Percentiles rank a stretch among this genome's conserved stretches.
Conservation (phyloP, 1,140 invertebrate species). For the Rhynchophorus ferrugineus region DNA sequence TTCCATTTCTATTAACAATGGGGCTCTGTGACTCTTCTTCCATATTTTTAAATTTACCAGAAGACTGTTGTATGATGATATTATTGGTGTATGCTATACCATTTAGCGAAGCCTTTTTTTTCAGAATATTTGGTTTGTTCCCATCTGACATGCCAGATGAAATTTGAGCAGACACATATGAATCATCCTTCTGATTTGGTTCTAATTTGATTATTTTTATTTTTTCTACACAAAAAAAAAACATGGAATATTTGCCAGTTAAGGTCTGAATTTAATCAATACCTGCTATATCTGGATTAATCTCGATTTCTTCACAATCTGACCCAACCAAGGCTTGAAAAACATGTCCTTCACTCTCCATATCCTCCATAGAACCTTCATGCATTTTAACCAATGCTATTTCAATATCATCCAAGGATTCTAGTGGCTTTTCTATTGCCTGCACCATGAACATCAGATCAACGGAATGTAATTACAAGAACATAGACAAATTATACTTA, state of each 20-base stretch:
- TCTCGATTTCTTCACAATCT: constrained; percentile 30
- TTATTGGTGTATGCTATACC: constrained; percentile 9
- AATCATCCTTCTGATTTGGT: constrained; percentile 14
- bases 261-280: neutral
- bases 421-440: constrained; percentile 22
- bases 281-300: constrained; percentile 25
- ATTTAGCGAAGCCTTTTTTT: constrained; percentile 28
- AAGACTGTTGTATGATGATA: constrained; percentile 10
- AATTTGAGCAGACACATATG: neutral
- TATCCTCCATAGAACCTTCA: constrained; percentile 18
- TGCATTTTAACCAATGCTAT: constrained; percentile 37
- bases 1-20: constrained; percentile 34
- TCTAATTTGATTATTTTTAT: constrained; percentile 29
- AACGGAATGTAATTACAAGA: neutral
- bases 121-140: constrained; percentile 30
- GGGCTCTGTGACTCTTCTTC: constrained; percentile 9
- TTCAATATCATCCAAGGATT: constrained; percentile 36
- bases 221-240: constrained; percentile 2
- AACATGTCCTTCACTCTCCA: constrained; percentile 10
- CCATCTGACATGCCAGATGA: neutral
- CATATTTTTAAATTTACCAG: constrained; percentile 8
- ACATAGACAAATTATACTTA: constrained; percentile 1
- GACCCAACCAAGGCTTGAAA: constrained; percentile 19
- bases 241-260: neutral
- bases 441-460: constrained; percentile 1